Percentiles rank a stretch among this genome's conserved stretches.
phyloP scores from a whole-genome alignment of 2,888 invertebrate species.

The Parthenolecanium corni region DNA sequence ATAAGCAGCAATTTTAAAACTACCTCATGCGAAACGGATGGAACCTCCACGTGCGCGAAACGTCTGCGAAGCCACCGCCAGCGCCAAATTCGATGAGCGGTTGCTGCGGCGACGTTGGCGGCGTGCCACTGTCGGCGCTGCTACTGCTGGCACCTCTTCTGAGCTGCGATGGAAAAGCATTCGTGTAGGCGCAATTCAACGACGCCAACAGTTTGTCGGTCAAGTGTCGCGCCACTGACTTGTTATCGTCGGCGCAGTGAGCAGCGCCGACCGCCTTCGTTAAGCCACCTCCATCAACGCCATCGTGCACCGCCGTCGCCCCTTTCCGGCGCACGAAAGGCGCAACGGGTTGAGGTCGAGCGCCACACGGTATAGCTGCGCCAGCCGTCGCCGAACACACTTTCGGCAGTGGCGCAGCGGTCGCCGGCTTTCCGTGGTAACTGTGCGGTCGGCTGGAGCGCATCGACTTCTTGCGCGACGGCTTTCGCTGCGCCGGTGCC shows the following conservation, averaged over 20 bases:
- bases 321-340: background rate
- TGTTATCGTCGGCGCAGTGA: background rate
- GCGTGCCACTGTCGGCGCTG: background rate
- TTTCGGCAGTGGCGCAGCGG: too few relatives aligned
- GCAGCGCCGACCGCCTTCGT: background rate
- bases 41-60: conserved; percentile 31
- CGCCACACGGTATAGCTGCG: too few relatives aligned
- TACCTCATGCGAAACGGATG: conserved; percentile 25
- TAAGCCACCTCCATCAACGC: background rate
- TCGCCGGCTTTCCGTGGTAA: conserved; percentile 8
- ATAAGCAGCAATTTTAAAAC: too few relatives aligned
- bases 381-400: too few relatives aligned
- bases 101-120: background rate
- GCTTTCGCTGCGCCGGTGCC: background rate
- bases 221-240: conserved; percentile 16
- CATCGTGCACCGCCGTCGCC: background rate
- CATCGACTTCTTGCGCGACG: background rate
- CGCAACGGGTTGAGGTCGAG: background rate
- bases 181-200: conserved; percentile 18
- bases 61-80: conserved; percentile 29
- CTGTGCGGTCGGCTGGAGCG: conserved; percentile 11
- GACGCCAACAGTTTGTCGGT: conserved; percentile 15
- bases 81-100: conserved; percentile 10
- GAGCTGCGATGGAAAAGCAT: background rate
- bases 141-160: background rate